Percentiles rank a stretch among this genome's conserved stretches.
Evolutionary conservation across 2,113 vertebrate genomes (phyloP).

Genomic region (Chrysemys picta): DNA sequence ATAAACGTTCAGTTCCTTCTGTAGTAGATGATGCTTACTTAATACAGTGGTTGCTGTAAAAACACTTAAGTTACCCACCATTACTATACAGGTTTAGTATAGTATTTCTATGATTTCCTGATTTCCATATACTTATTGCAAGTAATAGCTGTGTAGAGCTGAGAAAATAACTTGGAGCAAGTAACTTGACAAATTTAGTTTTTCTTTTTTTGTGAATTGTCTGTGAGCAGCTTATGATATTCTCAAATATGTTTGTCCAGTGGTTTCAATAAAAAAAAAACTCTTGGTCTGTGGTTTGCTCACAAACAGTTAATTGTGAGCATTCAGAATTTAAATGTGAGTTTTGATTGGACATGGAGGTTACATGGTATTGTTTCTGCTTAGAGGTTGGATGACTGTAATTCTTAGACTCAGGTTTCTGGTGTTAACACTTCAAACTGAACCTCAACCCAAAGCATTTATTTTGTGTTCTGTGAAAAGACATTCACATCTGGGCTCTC

Average conservation of each 20-base stretch:
- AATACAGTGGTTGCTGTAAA: background rate
- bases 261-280: background rate
- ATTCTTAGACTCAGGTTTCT: background rate
- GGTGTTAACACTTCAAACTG: background rate
- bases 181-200: background rate
- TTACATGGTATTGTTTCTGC: background rate
- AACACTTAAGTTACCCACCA: background rate
- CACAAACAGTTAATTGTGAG: background rate
- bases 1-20: background rate
- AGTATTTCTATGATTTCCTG: background rate
- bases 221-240: background rate
- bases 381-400: background rate
- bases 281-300: background rate
- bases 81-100: background rate
- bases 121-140: background rate
- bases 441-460: too few relatives aligned
- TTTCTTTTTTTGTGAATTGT: too few relatives aligned
- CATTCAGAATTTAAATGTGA: background rate
- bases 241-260: background rate
- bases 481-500: background rate
- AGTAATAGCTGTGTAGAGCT: background rate
- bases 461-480: background rate
- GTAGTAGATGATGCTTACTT: background rate
- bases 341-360: background rate
- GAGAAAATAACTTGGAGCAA: background rate